These are phyloP conservation scores for Drosophila mulleri DNA, from an alignment of 2,888 invertebrate species.

Conservation along the genomic window DNA sequence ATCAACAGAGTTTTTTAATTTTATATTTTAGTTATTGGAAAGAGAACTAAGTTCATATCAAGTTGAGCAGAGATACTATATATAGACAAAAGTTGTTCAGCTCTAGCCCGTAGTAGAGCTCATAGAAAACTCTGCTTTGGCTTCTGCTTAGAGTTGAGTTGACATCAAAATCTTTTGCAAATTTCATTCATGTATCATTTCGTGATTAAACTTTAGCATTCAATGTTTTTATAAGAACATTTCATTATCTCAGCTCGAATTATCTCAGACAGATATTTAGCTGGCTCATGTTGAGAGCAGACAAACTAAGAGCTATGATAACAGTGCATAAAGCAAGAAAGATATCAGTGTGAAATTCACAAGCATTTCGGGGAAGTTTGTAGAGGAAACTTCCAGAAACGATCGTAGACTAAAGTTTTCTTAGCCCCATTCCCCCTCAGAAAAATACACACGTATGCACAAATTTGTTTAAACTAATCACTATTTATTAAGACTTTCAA, in stretches of 20 bases:
- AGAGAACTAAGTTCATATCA: too few species aligned
- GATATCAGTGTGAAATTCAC: neutral
- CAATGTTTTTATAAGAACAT: neutral
- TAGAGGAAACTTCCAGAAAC: too few species aligned
- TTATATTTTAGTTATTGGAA: too few species aligned
- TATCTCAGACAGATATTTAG: neutral
- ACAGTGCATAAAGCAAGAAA: neutral
- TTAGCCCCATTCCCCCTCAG: conserved; percentile 1
- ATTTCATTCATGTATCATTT: conserved; percentile 1
- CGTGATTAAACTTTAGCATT: neutral
- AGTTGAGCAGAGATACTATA: too few species aligned
- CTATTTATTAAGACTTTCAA: conserved; percentile 70
- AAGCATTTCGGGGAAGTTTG: too few species aligned
- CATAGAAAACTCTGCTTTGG: too few species aligned
- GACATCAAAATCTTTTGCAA: neutral
- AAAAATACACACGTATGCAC: conserved; percentile 17
- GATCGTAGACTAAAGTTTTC: too few species aligned
- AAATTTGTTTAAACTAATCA: conserved; percentile 64
- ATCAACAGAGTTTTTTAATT: too few species aligned
- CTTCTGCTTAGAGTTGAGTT: too few species aligned
- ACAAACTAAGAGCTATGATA: neutral
- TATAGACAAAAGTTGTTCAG: too few species aligned
- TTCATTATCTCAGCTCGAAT: neutral
- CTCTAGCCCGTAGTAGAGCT: too few species aligned
- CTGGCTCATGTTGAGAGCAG: neutral